phyloP scores from a whole-genome alignment of 2,888 invertebrate species.

The Agrochola lota region DNA sequence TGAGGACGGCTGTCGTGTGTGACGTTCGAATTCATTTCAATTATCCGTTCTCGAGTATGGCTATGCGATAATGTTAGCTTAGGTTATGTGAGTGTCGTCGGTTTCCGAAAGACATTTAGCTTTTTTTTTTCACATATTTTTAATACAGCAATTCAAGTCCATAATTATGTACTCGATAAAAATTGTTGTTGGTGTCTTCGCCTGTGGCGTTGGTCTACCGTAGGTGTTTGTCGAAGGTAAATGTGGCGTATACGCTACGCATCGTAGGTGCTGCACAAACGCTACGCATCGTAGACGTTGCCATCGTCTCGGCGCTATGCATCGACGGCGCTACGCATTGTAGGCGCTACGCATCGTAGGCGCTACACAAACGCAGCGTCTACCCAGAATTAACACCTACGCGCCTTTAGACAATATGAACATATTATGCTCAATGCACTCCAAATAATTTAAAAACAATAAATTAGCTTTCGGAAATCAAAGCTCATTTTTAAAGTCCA shows the following conservation, averaged over 20 bases:
- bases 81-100: not conserved
- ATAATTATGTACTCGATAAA: not conserved
- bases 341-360: not conserved
- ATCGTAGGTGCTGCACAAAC: not conserved
- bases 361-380: not conserved
- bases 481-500: not conserved
- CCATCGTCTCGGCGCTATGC: not conserved
- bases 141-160: not conserved
- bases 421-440: not conserved
- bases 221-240: not conserved
- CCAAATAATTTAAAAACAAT: too few species aligned
- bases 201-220: not conserved
- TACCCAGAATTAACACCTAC: not conserved
- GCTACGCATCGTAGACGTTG: not conserved
- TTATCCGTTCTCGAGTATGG: conserved; percentile 4
- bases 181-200: not conserved
- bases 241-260: not conserved
- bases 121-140: not conserved
- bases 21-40: conserved; percentile 28
- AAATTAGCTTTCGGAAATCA: not conserved
- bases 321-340: not conserved
- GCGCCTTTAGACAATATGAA: not conserved
- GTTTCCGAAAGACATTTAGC: not conserved
- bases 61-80: conserved; percentile 23
- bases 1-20: conserved; percentile 31